Conservation (phyloP, 1,140 invertebrate species). For the Vanessa atalanta region DNA sequence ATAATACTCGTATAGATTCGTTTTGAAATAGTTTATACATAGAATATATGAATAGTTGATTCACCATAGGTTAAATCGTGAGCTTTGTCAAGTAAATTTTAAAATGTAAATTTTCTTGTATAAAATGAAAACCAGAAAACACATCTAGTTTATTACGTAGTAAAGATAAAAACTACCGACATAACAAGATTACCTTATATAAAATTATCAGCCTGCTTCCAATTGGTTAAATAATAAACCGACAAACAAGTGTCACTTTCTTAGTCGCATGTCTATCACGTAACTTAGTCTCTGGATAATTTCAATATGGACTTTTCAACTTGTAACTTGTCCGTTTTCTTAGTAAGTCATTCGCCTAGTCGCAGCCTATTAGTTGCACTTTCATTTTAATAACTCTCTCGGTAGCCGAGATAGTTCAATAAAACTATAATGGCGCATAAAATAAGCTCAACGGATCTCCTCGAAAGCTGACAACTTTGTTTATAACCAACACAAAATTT, state of each 20-base stretch:
- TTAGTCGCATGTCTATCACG: slow-evolving; percentile 29
- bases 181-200: slow-evolving; percentile 1
- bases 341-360: slow-evolving; percentile 24
- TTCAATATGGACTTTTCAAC: slow-evolving; percentile 33
- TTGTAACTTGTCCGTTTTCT: slow-evolving; percentile 31
- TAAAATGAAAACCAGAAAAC: not conserved
- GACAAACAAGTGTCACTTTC: slow-evolving; percentile 32
- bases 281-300: slow-evolving; percentile 19
- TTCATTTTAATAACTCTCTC: slow-evolving; percentile 63
- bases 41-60: too few relatives aligned
- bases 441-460: slow-evolving; percentile 22
- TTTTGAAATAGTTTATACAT: too few relatives aligned
- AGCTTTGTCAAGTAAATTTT: not conserved
- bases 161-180: not conserved
- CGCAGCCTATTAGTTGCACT: slow-evolving; percentile 69
- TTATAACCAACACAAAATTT: too few relatives aligned
- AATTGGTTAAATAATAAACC: slow-evolving; percentile 26
- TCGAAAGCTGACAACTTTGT: not conserved
- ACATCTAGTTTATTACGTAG: not conserved
- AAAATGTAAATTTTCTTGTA: not conserved
- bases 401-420: slow-evolving; percentile 37
- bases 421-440: slow-evolving; percentile 37
- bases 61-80: too few relatives aligned
- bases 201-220: slow-evolving; percentile 8
- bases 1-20: too few relatives aligned